Evolutionary conservation across 2,797 vertebrate species (phyloP), one percentile per base, ranked within the genome.

Genomic region (Pelochelys cantorii): DNA sequence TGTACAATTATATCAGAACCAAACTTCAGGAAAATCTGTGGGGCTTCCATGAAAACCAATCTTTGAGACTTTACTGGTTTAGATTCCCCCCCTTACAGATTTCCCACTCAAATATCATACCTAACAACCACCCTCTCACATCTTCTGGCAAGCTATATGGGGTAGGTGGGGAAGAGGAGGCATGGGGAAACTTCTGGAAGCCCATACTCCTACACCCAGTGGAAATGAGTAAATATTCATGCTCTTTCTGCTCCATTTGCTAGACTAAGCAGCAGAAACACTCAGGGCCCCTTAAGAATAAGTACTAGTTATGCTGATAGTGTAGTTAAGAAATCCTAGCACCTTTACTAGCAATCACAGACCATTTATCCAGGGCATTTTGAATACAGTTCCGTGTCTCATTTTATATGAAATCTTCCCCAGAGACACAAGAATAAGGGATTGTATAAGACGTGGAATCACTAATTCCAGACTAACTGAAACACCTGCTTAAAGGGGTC

Each of bases 361-460:
- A 37, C 54, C 85, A 56, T 90, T 86, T 86, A 94, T 80, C 34
- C 57, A 85, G 42, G 65, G 60, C 34, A 75, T 68, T 53, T 25
- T 86, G 83, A 83, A 71, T 60, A 78, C 81, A 82, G 8, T 96
- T 84, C 89, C 71, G 17, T 20, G 22, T 68, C 90, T 71, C 37
- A 84, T 48, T 95, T 87, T 4, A 37, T 0, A 2, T 11, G 82
- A 83, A 83, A 78, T 68, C 60, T 57, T 71, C 25, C 53, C 79
- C 17, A 2, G 57, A 92, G 74, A 54, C 15, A 92, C 92, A 89
- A 88, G 29, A 93, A 75, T 10, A 37, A 92, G 59, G 75, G 88
- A 88, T 29, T 20, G 89, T 3, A 29, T 53, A 85, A 93, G 92
- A 93, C 23, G 22, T 52, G 53, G 74, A 86, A 84, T 86, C 75